Conservation (phyloP, 2,888 invertebrate species). For the Gymnosoma rotundatum region DNA sequence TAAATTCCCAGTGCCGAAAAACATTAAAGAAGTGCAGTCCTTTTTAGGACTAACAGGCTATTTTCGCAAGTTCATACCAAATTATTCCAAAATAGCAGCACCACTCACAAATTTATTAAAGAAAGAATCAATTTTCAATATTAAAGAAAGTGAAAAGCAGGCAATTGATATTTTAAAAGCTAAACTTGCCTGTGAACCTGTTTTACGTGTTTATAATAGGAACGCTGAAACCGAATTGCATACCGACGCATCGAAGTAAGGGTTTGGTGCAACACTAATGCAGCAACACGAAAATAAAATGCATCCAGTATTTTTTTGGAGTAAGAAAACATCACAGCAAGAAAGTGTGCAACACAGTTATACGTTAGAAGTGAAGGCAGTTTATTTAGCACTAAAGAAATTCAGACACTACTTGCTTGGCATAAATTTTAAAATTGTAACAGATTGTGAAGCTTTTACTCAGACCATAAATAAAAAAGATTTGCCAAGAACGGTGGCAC, state of each 20-base stretch:
- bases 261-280: conserved; percentile 58
- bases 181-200: conserved; percentile 28
- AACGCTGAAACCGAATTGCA: conserved; percentile 62
- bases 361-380: conserved; percentile 52
- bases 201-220: conserved; percentile 48
- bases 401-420: conserved; percentile 52
- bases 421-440: conserved; percentile 42
- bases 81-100: not conserved
- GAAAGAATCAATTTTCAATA: not conserved
- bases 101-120: conserved; percentile 2
- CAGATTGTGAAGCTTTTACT: conserved; percentile 62
- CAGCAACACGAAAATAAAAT: conserved; percentile 36
- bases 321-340: conserved; percentile 44
- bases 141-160: not conserved
- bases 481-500: conserved; percentile 66
- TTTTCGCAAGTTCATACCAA: conserved; percentile 4
- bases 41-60: conserved; percentile 57
- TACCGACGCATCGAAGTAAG: conserved; percentile 66
- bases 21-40: not conserved
- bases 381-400: conserved; percentile 35
- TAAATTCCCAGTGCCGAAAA: not conserved
- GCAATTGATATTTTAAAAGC: not conserved
- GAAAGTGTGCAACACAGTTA: conserved; percentile 51
- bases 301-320: conserved; percentile 57
- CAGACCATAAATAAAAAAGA: conserved; percentile 61